Evolutionary conservation across 2,113 vertebrate genomes (phyloP).

Genomic region (Maccullochella peelii): DNA sequence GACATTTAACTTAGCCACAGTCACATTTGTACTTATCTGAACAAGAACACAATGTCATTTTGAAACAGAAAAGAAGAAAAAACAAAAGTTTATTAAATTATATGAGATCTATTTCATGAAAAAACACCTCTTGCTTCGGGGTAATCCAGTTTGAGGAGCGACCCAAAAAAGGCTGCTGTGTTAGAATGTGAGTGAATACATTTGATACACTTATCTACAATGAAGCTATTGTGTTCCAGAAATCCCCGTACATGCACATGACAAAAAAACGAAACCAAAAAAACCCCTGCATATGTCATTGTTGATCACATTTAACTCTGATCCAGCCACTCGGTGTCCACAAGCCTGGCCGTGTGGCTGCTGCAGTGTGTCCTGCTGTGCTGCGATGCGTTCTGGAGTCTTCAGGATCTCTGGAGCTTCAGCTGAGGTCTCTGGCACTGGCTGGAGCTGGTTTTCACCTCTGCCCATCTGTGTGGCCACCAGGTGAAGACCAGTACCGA

Average conservation of each 20-base stretch:
- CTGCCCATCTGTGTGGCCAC: not conserved
- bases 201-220: conserved; percentile 23
- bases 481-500: too few species aligned
- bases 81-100: not conserved
- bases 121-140: conserved; percentile 20
- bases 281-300: not conserved
- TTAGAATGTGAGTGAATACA: conserved; percentile 21
- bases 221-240: conserved; percentile 28
- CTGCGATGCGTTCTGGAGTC: not conserved
- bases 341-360: not conserved
- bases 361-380: not conserved
- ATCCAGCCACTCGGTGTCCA: not conserved
- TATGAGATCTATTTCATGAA: conserved; percentile 1
- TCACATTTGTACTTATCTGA: not conserved
- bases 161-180: conserved; percentile 37
- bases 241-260: conserved; percentile 14
- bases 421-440: not conserved
- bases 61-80: not conserved
- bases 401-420: not conserved
- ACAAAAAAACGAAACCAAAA: not conserved
- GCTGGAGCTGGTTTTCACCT: not conserved
- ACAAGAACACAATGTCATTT: not conserved
- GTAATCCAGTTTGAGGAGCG: not conserved
- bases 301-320: not conserved
- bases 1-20: not conserved